Base-by-base conservation (phyloP, 2,113 vertebrate genomes). In the Mobula birostris region DNA sequence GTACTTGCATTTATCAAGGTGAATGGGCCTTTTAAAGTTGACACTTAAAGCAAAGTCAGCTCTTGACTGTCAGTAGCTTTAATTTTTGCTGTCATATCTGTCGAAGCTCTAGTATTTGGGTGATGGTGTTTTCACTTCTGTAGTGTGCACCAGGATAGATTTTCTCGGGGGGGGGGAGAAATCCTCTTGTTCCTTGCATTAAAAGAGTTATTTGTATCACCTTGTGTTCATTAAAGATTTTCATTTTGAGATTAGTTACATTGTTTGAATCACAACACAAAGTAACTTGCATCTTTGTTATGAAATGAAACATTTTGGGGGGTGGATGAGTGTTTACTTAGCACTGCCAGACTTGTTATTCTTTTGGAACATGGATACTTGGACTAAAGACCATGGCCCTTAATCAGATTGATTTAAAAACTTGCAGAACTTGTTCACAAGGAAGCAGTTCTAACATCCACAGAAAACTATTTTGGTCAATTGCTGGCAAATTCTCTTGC, bases 11-110 rank as follows among this genome's bases (percentile, higher is more conserved):
- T 85, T 19, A 12, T 58, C 82, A 85, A 85, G 56, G 2, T 85
- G 82, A 19, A 61, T 85, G 82, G 48, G 48, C 48, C 3, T 48
- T 48, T 48, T 48, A 48, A 48, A 48, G 48, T 48, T 14, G 17
- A n/a, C 68, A 90, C 7, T 68, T 90, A 29, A 29, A 32, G 14
- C 61, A 63, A 66, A 90, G n/a, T 61, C 6, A 61, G n/a, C 85
- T 90, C 29, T 15, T 66, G 63, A 66, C 2, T n/a, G 19, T 58
- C 21, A 48, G 5, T 0, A 61, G n/a, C 17, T 90, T 90, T 90
- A 63, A 90, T 32, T 90, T 19, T 90, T 90, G 61, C 85, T 90
- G 85, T 90, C 58, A 36, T 17, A 79, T 79, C 32, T 79, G 77
- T 79, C 36, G n/a, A 90, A 90, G 61, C 15, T 90, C 85, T 90